Conservation (phyloP, 2,797 vertebrate species). For the Cyclopterus lumpus region DNA sequence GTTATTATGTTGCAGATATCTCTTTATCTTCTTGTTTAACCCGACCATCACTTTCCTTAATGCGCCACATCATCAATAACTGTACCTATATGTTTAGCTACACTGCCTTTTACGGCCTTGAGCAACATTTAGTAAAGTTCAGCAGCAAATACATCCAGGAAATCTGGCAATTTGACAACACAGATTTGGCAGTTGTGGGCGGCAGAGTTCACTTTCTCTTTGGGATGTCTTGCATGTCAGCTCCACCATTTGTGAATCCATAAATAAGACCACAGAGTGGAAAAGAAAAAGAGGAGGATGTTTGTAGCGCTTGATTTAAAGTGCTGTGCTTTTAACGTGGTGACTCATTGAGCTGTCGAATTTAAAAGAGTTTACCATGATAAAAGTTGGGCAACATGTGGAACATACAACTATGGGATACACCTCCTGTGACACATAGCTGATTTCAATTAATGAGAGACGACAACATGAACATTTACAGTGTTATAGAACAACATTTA, state of each 20-base stretch:
- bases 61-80: conserved; percentile 1
- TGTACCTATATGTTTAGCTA: conserved; percentile 18
- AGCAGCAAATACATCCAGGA: conserved; percentile 41
- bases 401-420: conserved; percentile 8
- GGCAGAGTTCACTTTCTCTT: conserved; percentile 52
- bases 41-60: not conserved
- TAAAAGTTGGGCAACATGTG: conserved; percentile 14
- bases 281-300: not conserved
- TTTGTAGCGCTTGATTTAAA: conserved; percentile 14
- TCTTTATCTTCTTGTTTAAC: not conserved
- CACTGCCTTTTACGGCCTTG: conserved; percentile 2
- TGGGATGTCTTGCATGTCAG: conserved; percentile 37
- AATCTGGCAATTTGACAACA: conserved; percentile 62
- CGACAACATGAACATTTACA: conserved; percentile 4
- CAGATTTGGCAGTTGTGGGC: conserved; percentile 53
- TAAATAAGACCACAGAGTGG: conserved; percentile 44
- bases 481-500: conserved; percentile 46
- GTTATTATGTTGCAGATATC: not conserved
- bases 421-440: conserved; percentile 10
- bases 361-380: not conserved
- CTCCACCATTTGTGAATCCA: conserved; percentile 50
- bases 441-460: not conserved
- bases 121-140: conserved; percentile 43
- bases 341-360: not conserved
- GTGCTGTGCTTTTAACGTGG: not conserved